Base-by-base conservation (phyloP, 1,140 invertebrate genomes). In the Drosophila seguyi region DNA sequence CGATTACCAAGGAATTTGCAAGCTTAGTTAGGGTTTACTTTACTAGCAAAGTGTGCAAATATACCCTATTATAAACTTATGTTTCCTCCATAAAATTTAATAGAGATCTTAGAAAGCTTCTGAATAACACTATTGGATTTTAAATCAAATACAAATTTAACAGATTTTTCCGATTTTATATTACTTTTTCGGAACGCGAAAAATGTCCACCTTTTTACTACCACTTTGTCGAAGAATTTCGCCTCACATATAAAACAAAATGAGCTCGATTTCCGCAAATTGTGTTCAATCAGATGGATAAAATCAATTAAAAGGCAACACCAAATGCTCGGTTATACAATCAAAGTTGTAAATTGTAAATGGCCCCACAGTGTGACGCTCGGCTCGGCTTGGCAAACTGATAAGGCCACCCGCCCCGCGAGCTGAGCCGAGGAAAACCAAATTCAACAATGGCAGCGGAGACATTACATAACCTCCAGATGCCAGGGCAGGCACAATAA, bases 401-500 rank as follows among this genome's bases (percentile, higher is more conserved):
- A 86, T 86, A 86, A 86, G 82, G 61, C 65, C 57, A 73, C 22
- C 69, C 61, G 29, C 42, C 72, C 72, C 74, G 38, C 18, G 13
- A 58, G 50, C 63, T n/a, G 41, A 60, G 44, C 55, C 44, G 41
- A 58, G 31, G 34, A 59, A 76, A 68, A 59, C 53, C 60, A 58
- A 80, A 60, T 41, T 63, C 65, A 79, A 86, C 82, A 86, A 86
- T 86, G 65, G 73, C 53, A 65, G 44, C 48, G 72, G 77, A 79
- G 65, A 72, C 63, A 74, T 86, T 86, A 62, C 75, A 78, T 78
- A 78, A 78, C 69, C 69, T 36, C 69, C 69, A 74, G 71, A 72
- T 72, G 71, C 45, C 67, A 71, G 72, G 61, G 75, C 53, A 79
- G 75, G 72, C 83, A 87, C 83, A 87, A 84, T 87, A 77, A 84